Evolutionary conservation across 2,888 invertebrate genomes (phyloP), one percentile per base, ranked within the genome.

Genomic region (Cryptocephalus primarius): DNA sequence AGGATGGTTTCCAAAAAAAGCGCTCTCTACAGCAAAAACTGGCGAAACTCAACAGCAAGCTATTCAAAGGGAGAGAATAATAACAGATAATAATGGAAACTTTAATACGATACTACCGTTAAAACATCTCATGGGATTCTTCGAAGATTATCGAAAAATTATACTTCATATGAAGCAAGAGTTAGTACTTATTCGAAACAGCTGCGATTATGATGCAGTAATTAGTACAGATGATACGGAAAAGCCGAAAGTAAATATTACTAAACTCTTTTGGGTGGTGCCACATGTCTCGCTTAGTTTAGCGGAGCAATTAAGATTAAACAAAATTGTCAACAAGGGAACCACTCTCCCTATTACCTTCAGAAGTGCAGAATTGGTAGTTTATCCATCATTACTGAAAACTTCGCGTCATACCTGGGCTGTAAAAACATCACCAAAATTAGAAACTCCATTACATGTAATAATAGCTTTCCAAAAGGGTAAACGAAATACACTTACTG

Each of bases 151-250:
- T 41, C 33, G 43, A 22, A 55, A 51, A 46, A 41, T 50, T 36
- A 49, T 55, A 12, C 32, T 53, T 6, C 51, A 51, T 42, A 38
- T 52, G 34, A 39, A 34, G 42, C 55, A 55, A 36, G 55, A 50
- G 45, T 43, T 54, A 31, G 49, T 52, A 10, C 33, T 52, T 22
- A 49, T 54, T 38, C 42, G 48, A 13, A 45, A 41, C 14, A 43
- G 33, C 40, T 34, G 45, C 22, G 55, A 55, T 40, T 39, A 36
- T 13, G 49, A 54, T 48, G 46, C 48, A 14, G 32, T 51, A 12
- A 32, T 43, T 43, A 39, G 12, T 32, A 14, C 12, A 11, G 45
- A 48, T 43, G 42, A 40, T 22, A 39, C 11, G 31, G 46, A 51
- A 40, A 43, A 47, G 39, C 45, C 45, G 1, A 49, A 49, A 48